Evolutionary conservation across 2,888 invertebrate species (phyloP).

Genomic region (Pinctada fucata): DNA sequence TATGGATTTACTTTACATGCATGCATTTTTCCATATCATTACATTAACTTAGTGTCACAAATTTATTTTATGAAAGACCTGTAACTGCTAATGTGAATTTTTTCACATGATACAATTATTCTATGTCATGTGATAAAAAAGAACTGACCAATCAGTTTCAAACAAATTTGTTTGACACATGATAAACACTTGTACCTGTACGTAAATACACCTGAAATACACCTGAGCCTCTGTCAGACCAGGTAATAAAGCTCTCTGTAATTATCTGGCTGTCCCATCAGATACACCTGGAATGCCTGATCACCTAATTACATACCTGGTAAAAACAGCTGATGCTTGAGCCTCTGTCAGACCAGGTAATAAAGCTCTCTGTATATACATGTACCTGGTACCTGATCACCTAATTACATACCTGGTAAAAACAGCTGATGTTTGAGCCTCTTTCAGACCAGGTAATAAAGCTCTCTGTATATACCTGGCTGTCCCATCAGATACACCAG

Average conservation of each 20-base stretch:
- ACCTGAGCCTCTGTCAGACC: conserved; percentile 95
- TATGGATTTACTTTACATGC: too few relatives aligned
- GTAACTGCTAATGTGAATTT: too few relatives aligned
- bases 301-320: conserved; percentile 78
- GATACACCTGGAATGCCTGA: conserved; percentile 92
- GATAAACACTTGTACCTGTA: too few relatives aligned
- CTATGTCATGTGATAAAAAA: too few relatives aligned
- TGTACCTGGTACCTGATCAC: conserved; percentile 87
- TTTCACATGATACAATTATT: too few relatives aligned
- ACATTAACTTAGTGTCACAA: too few relatives aligned
- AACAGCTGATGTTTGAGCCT: conserved; percentile 96
- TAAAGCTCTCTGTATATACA: conserved; percentile 86
- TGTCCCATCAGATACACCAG: conserved; percentile 93
- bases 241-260: conserved; percentile 92
- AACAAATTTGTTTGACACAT: too few relatives aligned
- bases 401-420: conserved; percentile 84
- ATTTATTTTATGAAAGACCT: too few relatives aligned
- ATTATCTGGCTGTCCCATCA: conserved; percentile 92
- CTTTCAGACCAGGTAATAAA: conserved; percentile 88
- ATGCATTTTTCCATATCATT: too few relatives aligned
- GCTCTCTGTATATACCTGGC: conserved; percentile 94
- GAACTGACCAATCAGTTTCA: too few relatives aligned
- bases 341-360: conserved; percentile 93
- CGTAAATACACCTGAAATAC: too few relatives aligned
- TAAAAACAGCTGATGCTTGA: conserved; percentile 97